phyloP scores from a whole-genome alignment of 2,888 invertebrate genomes.

The Cerastis rubricosa region DNA sequence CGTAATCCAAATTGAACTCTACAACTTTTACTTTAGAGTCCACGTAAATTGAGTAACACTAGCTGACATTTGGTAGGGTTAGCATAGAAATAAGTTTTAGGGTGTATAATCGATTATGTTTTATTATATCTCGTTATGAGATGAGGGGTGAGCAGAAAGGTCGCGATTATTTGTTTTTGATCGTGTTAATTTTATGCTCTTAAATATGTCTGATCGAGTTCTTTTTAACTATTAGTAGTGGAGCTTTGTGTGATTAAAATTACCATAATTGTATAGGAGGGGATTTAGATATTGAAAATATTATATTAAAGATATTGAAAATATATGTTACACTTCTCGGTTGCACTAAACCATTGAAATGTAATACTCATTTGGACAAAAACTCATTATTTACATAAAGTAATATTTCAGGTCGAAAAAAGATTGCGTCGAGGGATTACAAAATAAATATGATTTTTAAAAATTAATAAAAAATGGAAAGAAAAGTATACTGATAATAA shows the following conservation, averaged over 20 bases:
- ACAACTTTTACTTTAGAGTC: constrained; percentile 9
- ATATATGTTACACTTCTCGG: neutral
- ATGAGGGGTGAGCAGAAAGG: constrained; percentile 59
- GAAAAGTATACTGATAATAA: too few relatives aligned
- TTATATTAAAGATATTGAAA: too few relatives aligned
- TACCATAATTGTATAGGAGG: constrained; percentile 26
- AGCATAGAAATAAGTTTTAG: constrained; percentile 78
- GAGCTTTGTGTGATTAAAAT: constrained; percentile 44
- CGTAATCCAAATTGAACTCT: constrained; percentile 59
- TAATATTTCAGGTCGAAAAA: neutral
- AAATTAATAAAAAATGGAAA: too few relatives aligned
- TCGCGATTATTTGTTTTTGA: constrained; percentile 70
- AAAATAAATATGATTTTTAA: too few relatives aligned
- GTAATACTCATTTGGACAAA: neutral
- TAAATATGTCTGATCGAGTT: constrained; percentile 61
- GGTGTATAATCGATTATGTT: constrained; percentile 86
- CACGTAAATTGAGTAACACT: neutral
- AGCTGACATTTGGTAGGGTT: constrained; percentile 54
- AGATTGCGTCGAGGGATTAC: neutral
- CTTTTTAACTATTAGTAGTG: constrained; percentile 42
- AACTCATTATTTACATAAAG: neutral
- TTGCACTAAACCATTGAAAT: neutral
- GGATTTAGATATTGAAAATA: neutral
- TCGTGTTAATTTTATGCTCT: constrained; percentile 71
- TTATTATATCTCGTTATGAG: constrained; percentile 83